Conservation (phyloP, 2,113 vertebrate genomes). For the Heptranchias perlo region DNA sequence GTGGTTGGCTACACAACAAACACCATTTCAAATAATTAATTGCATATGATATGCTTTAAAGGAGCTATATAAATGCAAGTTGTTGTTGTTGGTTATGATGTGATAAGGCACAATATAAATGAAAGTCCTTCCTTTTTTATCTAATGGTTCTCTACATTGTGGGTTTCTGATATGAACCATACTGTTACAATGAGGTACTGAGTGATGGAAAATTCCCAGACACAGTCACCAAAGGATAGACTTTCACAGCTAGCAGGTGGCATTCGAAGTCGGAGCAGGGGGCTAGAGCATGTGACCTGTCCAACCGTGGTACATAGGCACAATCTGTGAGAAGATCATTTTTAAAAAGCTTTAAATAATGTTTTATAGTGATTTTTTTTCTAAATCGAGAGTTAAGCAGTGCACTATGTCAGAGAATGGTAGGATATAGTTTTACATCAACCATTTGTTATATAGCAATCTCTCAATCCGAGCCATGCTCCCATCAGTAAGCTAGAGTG, state of each 20-base stretch:
- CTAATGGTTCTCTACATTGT: neutral
- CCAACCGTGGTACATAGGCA: neutral
- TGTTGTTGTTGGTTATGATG: too few species aligned
- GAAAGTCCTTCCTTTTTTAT: neutral
- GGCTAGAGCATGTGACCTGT: neutral
- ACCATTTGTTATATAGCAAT: neutral
- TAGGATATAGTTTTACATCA: neutral
- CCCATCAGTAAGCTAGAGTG: neutral
- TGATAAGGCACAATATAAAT: neutral
- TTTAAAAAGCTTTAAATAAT: neutral
- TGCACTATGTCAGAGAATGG: neutral
- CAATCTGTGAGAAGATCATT: neutral
- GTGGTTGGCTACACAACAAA: neutral
- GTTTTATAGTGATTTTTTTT: neutral
- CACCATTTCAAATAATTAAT: neutral
- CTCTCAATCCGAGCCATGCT: neutral
- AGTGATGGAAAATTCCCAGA: neutral
- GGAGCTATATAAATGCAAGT: too few species aligned
- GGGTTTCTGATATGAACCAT: neutral
- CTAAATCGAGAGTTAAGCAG: neutral
- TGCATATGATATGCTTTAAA: neutral
- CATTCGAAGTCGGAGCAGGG: neutral
- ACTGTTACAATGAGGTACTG: neutral
- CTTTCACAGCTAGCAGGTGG: neutral
- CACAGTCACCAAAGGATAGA: neutral